Evolutionary conservation across 1,140 invertebrate genomes (phyloP).

Genomic region (Psix sp.): DNA sequence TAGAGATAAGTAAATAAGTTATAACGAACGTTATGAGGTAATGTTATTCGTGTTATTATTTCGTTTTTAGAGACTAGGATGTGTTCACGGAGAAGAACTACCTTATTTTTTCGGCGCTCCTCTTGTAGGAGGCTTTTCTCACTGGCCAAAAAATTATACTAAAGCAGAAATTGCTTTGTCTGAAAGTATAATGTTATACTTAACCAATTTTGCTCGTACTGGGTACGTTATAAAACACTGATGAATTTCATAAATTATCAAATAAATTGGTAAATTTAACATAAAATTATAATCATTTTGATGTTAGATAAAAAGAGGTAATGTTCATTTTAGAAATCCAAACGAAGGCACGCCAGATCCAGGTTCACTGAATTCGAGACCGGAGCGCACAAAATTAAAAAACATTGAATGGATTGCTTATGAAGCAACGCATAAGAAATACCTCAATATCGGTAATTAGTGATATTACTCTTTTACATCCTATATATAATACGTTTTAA

Average conservation of each 20-base stretch:
- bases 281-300: too few relatives aligned
- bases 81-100: conserved; percentile 94
- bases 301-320: too few relatives aligned
- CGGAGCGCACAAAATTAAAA: conserved; percentile 86
- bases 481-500: too few relatives aligned
- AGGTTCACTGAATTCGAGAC: conserved; percentile 81
- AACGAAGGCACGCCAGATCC: conserved; percentile 85
- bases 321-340: conserved; percentile 85
- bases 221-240: conserved; percentile 84
- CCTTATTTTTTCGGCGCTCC: conserved; percentile 92
- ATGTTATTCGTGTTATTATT: neutral
- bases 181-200: conserved; percentile 95
- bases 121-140: conserved; percentile 86
- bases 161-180: conserved; percentile 91
- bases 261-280: neutral
- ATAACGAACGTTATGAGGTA: neutral
- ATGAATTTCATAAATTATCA: too few relatives aligned
- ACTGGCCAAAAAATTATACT: conserved; percentile 92
- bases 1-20: too few relatives aligned
- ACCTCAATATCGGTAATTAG: conserved; percentile 88
- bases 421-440: conserved; percentile 94
- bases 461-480: neutral
- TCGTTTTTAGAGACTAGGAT: conserved; percentile 84
- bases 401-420: conserved; percentile 94
- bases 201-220: conserved; percentile 98